phyloP scores from a whole-genome alignment of 2,797 vertebrate species.

The Danionella dracula region DNA sequence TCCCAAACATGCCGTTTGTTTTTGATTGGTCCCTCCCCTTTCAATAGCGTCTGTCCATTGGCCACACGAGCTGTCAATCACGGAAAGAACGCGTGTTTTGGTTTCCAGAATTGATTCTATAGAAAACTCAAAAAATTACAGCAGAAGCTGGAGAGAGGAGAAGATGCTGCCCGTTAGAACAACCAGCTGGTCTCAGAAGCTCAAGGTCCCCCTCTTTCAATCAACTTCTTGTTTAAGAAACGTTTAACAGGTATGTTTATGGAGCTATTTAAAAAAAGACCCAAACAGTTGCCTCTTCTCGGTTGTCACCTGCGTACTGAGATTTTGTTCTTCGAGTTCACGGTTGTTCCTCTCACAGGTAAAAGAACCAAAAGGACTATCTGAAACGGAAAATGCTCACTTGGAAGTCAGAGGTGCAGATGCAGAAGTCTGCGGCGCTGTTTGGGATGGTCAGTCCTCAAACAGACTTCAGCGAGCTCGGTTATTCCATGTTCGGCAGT shows the following conservation, averaged over 20 bases:
- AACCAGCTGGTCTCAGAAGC: conserved; percentile 51
- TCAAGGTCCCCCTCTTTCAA: conserved; percentile 36
- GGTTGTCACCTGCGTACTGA: background rate
- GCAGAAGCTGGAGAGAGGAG: conserved; percentile 46
- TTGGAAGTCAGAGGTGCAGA: conserved; percentile 56
- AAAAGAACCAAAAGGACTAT: conserved; percentile 27
- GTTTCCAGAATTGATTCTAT: conserved; percentile 60
- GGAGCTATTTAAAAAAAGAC: background rate
- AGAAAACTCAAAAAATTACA: conserved; percentile 40
- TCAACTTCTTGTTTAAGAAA: conserved; percentile 24
- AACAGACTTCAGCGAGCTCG: conserved; percentile 63
- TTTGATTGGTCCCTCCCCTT: conserved; percentile 53
- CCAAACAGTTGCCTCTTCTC: background rate
- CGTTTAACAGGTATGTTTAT: conserved; percentile 58
- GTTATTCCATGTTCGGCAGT: conserved; percentile 66
- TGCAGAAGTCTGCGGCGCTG: conserved; percentile 65
- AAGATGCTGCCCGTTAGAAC: conserved; percentile 61
- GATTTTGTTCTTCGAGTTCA: background rate
- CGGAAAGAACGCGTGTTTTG: conserved; percentile 38
- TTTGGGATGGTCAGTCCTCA: conserved; percentile 74
- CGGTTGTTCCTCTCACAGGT: conserved; percentile 49
- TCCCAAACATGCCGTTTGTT: conserved; percentile 29
- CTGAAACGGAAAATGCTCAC: conserved; percentile 46
- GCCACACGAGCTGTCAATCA: conserved; percentile 56
- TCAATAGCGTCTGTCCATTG: conserved; percentile 35